A percentile compares a stretch with the other conserved stretches of the same genome.
Evolutionary conservation across 2,797 vertebrate species (phyloP).

Genomic region (Spizella passerina): DNA sequence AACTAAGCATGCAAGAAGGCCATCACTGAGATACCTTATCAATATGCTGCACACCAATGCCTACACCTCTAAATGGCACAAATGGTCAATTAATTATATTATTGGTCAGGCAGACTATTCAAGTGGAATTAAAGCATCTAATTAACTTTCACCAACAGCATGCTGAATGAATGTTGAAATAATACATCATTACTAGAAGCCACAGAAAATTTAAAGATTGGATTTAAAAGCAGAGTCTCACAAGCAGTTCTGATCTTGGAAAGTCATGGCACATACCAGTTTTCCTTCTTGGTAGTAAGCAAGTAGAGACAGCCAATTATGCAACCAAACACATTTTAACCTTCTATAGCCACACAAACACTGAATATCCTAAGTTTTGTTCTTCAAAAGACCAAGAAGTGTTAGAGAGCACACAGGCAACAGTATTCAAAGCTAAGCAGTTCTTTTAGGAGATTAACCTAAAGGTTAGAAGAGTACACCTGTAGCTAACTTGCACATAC

Average conservation of each 20-base stretch:
- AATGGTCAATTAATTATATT: background rate
- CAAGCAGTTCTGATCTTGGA: background rate
- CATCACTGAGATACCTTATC: background rate
- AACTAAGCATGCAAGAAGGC: background rate
- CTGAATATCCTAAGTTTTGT: background rate
- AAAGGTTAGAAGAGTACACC: background rate
- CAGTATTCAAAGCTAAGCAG: background rate
- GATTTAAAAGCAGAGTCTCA: background rate
- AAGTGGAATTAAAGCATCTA: constrained; percentile 34
- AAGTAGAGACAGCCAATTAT: background rate
- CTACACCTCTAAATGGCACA: background rate
- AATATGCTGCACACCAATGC: background rate
- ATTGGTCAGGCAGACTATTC: constrained; percentile 8
- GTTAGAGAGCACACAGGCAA: background rate
- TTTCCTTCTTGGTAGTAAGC: background rate
- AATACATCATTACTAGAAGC: constrained; percentile 8
- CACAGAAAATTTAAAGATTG: constrained; percentile 10
- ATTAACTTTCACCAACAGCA: constrained; percentile 17
- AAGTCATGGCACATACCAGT: background rate
- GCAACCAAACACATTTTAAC: background rate
- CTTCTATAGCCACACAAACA: background rate
- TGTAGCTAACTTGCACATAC: background rate
- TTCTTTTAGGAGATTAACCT: background rate
- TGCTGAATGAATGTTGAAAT: background rate
- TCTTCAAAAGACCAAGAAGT: background rate